These are phyloP conservation scores for Halocynthia roretzi DNA, from an alignment of 23 tunicate species.

Conservation along the genomic window DNA sequence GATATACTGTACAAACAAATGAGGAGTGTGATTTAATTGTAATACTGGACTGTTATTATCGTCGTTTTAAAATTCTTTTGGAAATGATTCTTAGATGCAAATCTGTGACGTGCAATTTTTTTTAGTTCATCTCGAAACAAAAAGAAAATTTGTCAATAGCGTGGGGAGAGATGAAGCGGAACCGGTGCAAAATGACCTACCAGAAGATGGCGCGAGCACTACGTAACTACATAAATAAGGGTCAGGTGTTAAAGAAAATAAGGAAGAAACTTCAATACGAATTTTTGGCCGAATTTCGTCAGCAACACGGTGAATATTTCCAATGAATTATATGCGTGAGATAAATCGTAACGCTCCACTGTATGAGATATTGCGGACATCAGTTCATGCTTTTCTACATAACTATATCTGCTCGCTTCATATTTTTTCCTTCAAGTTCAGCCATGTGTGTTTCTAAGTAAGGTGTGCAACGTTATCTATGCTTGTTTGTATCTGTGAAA, in stretches of 20 bases:
- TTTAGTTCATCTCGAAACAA: slow-evolving; percentile 60
- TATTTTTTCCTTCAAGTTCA: slow-evolving; percentile 8
- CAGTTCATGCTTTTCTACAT: too few relatives aligned
- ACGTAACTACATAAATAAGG: slow-evolving; percentile 70
- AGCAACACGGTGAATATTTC: too few relatives aligned
- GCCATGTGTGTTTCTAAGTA: neutral
- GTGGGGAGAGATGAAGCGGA: slow-evolving; percentile 76
- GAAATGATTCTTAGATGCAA: too few relatives aligned
- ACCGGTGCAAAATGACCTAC: slow-evolving; percentile 82
- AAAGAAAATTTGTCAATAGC: slow-evolving; percentile 56
- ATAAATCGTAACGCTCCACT: too few relatives aligned
- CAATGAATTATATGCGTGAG: too few relatives aligned
- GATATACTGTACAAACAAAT: too few relatives aligned
- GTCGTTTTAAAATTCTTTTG: too few relatives aligned
- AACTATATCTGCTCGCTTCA: neutral
- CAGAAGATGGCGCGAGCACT: slow-evolving; percentile 90
- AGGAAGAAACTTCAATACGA: slow-evolving; percentile 72
- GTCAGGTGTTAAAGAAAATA: slow-evolving; percentile 32
- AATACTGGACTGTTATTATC: too few relatives aligned
- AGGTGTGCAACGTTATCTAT: too few relatives aligned
- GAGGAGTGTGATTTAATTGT: too few relatives aligned
- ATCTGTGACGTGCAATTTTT: neutral
- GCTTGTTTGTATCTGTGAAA: too few relatives aligned
- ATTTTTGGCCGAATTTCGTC: slow-evolving; percentile 51
- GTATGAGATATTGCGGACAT: too few relatives aligned